These are phyloP conservation scores for Neogobius melanostomus DNA, from an alignment of 2,113 vertebrate genomes.

Conservation along the genomic window DNA sequence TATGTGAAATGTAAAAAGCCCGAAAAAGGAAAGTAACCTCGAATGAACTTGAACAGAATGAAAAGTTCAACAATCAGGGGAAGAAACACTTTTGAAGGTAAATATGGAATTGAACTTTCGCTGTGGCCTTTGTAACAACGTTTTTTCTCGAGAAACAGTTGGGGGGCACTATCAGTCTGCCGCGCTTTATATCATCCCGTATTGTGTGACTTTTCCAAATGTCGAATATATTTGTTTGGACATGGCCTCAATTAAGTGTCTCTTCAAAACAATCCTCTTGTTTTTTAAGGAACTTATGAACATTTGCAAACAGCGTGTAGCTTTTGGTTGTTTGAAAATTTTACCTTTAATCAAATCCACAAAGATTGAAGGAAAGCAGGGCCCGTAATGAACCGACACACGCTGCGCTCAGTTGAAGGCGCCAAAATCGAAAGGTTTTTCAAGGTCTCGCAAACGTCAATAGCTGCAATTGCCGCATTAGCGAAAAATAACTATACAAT, in stretches of 20 bases:
- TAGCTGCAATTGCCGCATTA: neutral
- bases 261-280: conserved; percentile 32
- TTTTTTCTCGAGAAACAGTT: no score
- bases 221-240: conserved; percentile 30
- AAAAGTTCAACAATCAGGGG: no score
- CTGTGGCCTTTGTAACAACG: no score
- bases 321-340: conserved; percentile 11
- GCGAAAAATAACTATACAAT: neutral
- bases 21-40: no score
- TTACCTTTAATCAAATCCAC: conserved; percentile 4
- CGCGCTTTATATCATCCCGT: conserved; percentile 32
- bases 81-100: no score
- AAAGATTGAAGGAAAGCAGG: neutral
- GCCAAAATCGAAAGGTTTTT: neutral
- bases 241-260: conserved; percentile 62
- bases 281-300: neutral
- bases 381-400: conserved; percentile 5
- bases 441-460: neutral
- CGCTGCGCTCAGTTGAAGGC: conserved; percentile 22
- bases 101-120: no score
- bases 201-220: conserved; percentile 26
- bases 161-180: no score
- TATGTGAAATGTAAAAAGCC: no score
- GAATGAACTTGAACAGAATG: no score
- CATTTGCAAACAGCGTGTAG: neutral